Evolutionary conservation across 53 echinoderm and acorn worm species (phyloP).

Genomic region (Hippasteria phrygiana): DNA sequence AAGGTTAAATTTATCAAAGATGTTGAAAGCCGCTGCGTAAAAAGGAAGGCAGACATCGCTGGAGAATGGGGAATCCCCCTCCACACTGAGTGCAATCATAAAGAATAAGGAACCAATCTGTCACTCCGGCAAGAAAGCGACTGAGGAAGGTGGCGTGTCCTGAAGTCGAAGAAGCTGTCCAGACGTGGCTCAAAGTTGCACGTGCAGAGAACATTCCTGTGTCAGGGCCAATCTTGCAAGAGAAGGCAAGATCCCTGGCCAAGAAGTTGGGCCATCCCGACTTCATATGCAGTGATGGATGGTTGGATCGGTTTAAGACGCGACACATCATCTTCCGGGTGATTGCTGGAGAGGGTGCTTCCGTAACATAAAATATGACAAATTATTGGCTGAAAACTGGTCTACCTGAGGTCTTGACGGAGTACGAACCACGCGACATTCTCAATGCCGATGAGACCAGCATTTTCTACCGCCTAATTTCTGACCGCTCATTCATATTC

Average conservation of each 20-base stretch:
- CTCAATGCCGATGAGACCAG: not conserved
- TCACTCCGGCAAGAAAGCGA: conserved; percentile 33
- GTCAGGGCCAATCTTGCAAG: conserved; percentile 17
- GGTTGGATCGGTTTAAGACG: not conserved
- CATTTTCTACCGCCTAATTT: not conserved
- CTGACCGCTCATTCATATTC: not conserved
- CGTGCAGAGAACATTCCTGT: conserved; percentile 30
- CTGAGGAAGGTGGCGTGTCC: conserved; percentile 2
- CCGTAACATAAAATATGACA: not conserved
- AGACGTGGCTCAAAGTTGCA: conserved; percentile 33
- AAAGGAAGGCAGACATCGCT: too few relatives aligned
- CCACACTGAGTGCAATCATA: not conserved
- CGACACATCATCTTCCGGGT: not conserved
- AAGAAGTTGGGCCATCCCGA: conserved; percentile 19
- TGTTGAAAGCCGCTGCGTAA: too few relatives aligned
- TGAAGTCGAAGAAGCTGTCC: conserved; percentile 45
- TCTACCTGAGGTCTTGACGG: not conserved
- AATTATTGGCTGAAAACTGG: not conserved
- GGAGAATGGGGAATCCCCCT: too few relatives aligned
- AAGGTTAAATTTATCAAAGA: too few relatives aligned
- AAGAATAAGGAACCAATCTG: not conserved
- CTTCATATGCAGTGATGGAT: not conserved
- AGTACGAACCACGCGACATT: not conserved
- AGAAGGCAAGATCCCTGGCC: conserved; percentile 20
- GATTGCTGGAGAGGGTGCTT: not conserved